Conservation (phyloP, 2,113 vertebrate genomes). For the Odontophorus gujanensis region DNA sequence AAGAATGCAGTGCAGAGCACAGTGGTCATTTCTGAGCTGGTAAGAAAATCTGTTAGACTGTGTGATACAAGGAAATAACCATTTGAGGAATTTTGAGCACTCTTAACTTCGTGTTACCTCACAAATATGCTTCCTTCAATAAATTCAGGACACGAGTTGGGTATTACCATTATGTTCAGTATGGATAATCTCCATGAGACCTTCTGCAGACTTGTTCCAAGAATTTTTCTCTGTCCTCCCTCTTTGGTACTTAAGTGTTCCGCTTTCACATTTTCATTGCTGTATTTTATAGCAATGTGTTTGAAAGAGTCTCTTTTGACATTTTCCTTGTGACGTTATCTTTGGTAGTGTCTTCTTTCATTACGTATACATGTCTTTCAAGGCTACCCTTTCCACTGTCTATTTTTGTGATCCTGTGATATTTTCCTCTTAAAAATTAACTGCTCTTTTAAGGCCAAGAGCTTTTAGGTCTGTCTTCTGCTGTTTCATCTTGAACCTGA, state of each 20-base stretch:
- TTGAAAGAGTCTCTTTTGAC: background rate
- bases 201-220: background rate
- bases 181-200: rapidly evolving
- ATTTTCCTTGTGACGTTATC: background rate
- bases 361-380: background rate
- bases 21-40: constrained; percentile 8
- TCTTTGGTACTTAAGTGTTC: background rate
- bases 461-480: background rate
- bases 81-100: background rate
- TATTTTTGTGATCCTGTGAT: background rate
- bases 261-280: background rate
- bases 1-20: constrained; percentile 56
- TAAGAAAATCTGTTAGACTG: background rate
- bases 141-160: background rate
- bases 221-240: background rate
- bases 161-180: background rate
- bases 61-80: background rate
- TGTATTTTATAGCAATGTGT: background rate
- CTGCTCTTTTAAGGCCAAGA: background rate
- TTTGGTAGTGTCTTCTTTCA: background rate
- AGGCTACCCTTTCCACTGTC: background rate
- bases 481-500: background rate
- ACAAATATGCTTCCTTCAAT: background rate
- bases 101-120: background rate
- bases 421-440: background rate